Evolutionary conservation across 2,888 invertebrate genomes (phyloP).

Genomic region (Chymomyza fuscimana): DNA sequence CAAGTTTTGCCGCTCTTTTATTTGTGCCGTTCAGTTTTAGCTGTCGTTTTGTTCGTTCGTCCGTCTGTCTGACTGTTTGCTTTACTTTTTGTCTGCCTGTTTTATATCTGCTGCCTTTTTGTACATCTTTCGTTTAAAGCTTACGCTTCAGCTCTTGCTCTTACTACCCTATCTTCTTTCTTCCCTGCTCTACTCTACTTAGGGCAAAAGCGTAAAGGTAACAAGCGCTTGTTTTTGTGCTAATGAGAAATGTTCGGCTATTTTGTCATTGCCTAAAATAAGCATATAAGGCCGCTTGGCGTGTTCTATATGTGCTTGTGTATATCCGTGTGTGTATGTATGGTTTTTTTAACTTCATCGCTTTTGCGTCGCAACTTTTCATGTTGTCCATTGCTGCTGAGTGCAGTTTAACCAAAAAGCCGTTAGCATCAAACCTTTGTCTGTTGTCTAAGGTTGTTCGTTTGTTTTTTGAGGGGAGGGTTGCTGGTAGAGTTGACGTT

Average conservation of each 20-base stretch:
- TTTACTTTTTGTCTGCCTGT: conserved; percentile 20
- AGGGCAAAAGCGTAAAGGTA: background rate
- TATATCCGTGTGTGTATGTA: conserved; percentile 15
- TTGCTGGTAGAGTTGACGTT: conserved; percentile 1
- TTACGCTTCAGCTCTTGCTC: conserved; percentile 21
- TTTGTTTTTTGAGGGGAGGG: conserved; percentile 6
- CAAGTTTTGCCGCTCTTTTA: conserved; percentile 66
- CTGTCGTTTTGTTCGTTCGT: conserved; percentile 44
- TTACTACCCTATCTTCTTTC: conserved; percentile 11
- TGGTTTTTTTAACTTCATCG: conserved; percentile 16
- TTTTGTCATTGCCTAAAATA: conserved; percentile 67
- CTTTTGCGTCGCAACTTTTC: conserved; percentile 34
- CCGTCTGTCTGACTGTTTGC: conserved; percentile 54
- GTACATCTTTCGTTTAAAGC: conserved; percentile 46
- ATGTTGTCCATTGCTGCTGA: conserved; percentile 6
- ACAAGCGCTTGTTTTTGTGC: conserved; percentile 29
- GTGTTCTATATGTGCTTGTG: conserved; percentile 4
- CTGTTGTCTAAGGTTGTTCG: conserved; percentile 60
- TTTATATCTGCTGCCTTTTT: conserved; percentile 29
- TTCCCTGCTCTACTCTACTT: conserved; percentile 16
- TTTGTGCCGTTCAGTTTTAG: conserved; percentile 47
- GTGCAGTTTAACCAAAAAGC: conserved; percentile 8
- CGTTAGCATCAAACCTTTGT: conserved; percentile 42
- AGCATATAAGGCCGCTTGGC: conserved; percentile 25
- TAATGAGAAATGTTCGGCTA: conserved; percentile 50